Evolutionary conservation across 2,113 vertebrate species (phyloP).

Genomic region (Carollia perspicillata): DNA sequence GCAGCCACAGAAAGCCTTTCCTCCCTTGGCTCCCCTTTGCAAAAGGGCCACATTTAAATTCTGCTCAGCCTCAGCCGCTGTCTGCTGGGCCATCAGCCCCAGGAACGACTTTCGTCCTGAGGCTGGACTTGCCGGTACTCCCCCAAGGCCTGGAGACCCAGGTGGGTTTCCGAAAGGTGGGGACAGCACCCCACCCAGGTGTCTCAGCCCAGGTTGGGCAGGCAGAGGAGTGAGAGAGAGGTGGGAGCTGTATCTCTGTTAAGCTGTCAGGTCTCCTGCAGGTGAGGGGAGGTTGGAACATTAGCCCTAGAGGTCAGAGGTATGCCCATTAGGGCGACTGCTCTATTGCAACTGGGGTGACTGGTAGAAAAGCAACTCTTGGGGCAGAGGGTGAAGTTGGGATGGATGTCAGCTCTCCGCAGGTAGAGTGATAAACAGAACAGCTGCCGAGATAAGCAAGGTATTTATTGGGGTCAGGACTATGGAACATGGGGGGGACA

Average conservation of each 20-base stretch:
- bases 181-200: neutral
- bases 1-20: constrained; percentile 13
- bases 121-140: constrained; percentile 59
- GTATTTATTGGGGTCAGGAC: neutral
- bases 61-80: constrained; percentile 70
- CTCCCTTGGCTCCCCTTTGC: constrained; percentile 55
- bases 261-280: neutral
- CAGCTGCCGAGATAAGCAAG: neutral
- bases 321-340: neutral
- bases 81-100: constrained; percentile 67
- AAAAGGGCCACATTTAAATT: constrained; percentile 67
- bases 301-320: neutral
- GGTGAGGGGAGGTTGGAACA: neutral
- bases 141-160: constrained; percentile 26
- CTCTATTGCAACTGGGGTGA: neutral
- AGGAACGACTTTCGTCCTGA: constrained; percentile 66
- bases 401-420: neutral
- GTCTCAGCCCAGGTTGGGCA: neutral
- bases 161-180: constrained; percentile 34
- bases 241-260: neutral
- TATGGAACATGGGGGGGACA: neutral
- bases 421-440: neutral
- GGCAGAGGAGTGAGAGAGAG: neutral
- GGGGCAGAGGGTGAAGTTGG: neutral
- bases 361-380: neutral